Percentiles rank a stretch among this genome's conserved stretches.
These are phyloP conservation scores for Salminus brasiliensis DNA, from an alignment of 2,113 vertebrate species.

Conservation along the genomic window DNA sequence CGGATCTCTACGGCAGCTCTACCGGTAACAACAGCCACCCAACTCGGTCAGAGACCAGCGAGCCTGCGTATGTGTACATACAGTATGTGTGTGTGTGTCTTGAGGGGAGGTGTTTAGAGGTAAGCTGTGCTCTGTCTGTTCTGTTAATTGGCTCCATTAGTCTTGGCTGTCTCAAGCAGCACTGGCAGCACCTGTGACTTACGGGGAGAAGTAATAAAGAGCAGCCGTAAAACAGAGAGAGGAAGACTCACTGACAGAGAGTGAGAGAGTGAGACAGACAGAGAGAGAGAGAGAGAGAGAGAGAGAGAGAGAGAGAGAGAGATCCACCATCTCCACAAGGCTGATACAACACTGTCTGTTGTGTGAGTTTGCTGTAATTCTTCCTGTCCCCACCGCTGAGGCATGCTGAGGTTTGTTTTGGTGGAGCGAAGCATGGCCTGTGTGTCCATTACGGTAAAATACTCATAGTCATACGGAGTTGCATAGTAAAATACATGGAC, in stretches of 20 bases:
- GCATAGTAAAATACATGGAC: too few relatives aligned
- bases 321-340: not conserved
- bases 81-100: conserved; percentile 3
- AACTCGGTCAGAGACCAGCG: too few relatives aligned
- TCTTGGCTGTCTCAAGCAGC: conserved; percentile 27
- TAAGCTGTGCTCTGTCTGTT: conserved; percentile 21
- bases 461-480: too few relatives aligned
- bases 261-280: not conserved
- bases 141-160: conserved; percentile 46
- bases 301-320: not conserved
- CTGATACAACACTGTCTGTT: not conserved
- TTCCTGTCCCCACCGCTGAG: not conserved
- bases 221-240: not conserved
- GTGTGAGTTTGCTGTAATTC: not conserved
- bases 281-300: not conserved
- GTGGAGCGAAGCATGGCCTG: too few relatives aligned
- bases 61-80: not conserved
- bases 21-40: too few relatives aligned
- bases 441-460: too few relatives aligned
- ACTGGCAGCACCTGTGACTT: conserved; percentile 35
- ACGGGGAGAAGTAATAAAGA: not conserved
- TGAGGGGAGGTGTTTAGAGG: not conserved
- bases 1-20: too few relatives aligned
- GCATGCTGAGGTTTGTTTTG: not conserved
- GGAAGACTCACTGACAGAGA: not conserved